Evolutionary conservation across 2,113 vertebrate genomes (phyloP).

Genomic region (Melozone crissalis): DNA sequence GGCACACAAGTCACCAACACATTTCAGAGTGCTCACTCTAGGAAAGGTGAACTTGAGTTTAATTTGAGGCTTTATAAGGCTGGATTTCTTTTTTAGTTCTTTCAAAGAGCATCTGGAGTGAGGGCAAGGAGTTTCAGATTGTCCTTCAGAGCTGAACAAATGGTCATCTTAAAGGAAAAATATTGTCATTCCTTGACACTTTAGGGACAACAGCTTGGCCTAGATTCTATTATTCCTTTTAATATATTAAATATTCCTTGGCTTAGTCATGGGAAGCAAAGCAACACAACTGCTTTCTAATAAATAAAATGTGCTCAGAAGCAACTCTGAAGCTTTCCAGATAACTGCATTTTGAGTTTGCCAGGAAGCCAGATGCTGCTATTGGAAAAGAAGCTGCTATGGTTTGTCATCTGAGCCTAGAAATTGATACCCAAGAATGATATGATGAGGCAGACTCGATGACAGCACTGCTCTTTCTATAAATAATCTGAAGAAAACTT

Average conservation of each 20-base stretch:
- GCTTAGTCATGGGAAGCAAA: constrained; percentile 55
- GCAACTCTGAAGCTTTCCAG: constrained; percentile 42
- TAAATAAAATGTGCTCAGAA: constrained; percentile 67
- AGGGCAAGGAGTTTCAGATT: not conserved
- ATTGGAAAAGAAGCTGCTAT: constrained; percentile 76
- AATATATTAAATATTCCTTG: constrained; percentile 63
- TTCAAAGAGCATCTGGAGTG: not conserved
- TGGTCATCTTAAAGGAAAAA: not conserved
- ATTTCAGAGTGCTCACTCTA: not conserved
- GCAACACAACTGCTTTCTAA: constrained; percentile 67
- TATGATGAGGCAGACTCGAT: constrained; percentile 49
- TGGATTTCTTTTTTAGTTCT: not conserved
- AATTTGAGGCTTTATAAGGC: not conserved
- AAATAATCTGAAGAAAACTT: constrained; percentile 47
- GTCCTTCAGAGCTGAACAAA: constrained; percentile 12
- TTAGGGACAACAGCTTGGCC: constrained; percentile 28
- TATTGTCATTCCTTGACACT: not conserved
- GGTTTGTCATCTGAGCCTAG: constrained; percentile 73
- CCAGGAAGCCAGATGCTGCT: constrained; percentile 77
- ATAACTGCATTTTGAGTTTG: constrained; percentile 54
- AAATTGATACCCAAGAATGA: constrained; percentile 69
- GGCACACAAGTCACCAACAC: not conserved
- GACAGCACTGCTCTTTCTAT: constrained; percentile 56
- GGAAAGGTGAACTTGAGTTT: not conserved
- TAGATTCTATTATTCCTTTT: constrained; percentile 29